A percentile compares a stretch with the other conserved stretches of the same genome.
These are phyloP conservation scores for Ochropleura plecta DNA, from an alignment of 2,888 invertebrate species.

Conservation along the genomic window DNA sequence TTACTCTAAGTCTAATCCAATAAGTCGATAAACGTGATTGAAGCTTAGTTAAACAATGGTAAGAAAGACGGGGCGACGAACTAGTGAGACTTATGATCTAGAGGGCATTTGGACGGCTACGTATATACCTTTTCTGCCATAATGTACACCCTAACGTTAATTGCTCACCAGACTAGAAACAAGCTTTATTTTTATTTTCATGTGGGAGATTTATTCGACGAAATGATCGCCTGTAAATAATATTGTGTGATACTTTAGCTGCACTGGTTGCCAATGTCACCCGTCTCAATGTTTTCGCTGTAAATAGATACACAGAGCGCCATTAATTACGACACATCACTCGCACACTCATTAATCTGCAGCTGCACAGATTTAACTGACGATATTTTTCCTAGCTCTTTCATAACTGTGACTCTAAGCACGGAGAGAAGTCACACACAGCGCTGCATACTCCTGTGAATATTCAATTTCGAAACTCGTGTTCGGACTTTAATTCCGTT, in stretches of 20 bases:
- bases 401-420: constrained; percentile 47
- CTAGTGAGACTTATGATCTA: constrained; percentile 63
- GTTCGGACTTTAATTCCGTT: constrained; percentile 63
- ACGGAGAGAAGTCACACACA: constrained; percentile 40
- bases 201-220: constrained; percentile 46
- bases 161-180: constrained; percentile 60
- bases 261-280: constrained; percentile 55
- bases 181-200: constrained; percentile 59
- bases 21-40: constrained; percentile 77
- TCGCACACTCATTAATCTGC: constrained; percentile 52
- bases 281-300: constrained; percentile 57
- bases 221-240: constrained; percentile 55
- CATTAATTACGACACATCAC: constrained; percentile 57
- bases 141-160: constrained; percentile 55
- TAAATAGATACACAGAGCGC: constrained; percentile 54
- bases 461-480: constrained; percentile 66
- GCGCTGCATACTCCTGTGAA: constrained; percentile 53
- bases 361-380: constrained; percentile 32
- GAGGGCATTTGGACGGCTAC: constrained; percentile 55
- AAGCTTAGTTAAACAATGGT: constrained; percentile 72
- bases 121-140: constrained; percentile 39
- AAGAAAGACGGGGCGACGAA: constrained; percentile 65
- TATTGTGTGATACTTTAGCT: constrained; percentile 46
- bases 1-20: constrained; percentile 74
- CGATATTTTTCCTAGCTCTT: constrained; percentile 51